Conservation (phyloP, 2,797 vertebrate genomes). For the Cygnus olor region DNA sequence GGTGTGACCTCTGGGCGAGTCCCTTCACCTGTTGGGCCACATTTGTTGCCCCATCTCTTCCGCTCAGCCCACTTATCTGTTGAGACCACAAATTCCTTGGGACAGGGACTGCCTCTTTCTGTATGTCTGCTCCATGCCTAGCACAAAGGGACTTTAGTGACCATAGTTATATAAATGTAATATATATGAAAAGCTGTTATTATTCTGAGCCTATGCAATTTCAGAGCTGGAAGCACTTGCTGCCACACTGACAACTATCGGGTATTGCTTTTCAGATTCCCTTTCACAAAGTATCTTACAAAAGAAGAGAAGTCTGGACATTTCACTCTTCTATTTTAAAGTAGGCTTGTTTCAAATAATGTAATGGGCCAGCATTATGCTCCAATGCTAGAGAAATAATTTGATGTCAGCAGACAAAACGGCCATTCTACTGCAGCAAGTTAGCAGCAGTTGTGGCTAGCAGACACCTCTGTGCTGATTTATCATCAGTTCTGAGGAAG, state of each 20-base stretch:
- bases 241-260: background rate
- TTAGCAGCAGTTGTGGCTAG: background rate
- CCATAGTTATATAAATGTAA: background rate
- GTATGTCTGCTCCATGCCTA: background rate
- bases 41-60: background rate
- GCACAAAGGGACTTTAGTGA: background rate
- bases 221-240: background rate
- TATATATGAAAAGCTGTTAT: background rate
- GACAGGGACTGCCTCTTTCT: background rate
- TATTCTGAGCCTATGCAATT: background rate
- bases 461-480: background rate
- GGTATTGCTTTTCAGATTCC: background rate
- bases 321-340: background rate
- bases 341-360: background rate
- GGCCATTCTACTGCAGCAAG: background rate
- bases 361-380: background rate
- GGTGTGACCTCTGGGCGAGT: background rate
- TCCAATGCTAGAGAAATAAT: background rate
- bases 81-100: background rate
- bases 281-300: background rate
- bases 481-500: background rate
- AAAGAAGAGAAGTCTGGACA: background rate
- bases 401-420: background rate
- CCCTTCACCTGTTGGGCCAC: slow-evolving; percentile 10
- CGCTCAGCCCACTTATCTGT: background rate